Percentiles rank a stretch among this genome's conserved stretches.
phyloP scores from a whole-genome alignment of 2,888 invertebrate genomes.

The Cosmorhoe ocellata region DNA sequence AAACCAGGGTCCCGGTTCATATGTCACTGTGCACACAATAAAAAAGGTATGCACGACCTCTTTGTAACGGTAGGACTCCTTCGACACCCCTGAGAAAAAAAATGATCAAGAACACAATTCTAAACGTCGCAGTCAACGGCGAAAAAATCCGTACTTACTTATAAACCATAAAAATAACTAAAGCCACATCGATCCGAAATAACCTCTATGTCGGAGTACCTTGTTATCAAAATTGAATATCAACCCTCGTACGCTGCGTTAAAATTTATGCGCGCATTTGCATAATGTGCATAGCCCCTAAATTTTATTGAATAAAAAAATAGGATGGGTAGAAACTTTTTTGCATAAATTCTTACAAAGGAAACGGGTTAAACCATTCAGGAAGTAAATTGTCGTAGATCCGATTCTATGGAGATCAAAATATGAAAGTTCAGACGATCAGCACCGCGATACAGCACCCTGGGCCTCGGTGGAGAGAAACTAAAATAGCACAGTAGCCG shows the following conservation, averaged over 20 bases:
- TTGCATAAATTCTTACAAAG: constrained; percentile 83
- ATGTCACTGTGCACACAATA: constrained; percentile 75
- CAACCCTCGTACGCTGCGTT: constrained; percentile 50
- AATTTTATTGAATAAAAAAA: constrained; percentile 83
- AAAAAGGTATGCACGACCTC: constrained; percentile 65
- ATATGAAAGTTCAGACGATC: constrained; percentile 50
- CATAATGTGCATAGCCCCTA: constrained; percentile 83
- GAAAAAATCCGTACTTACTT: constrained; percentile 75
- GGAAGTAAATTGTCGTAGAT: constrained; percentile 78
- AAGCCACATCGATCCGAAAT: constrained; percentile 40
- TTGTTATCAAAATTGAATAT: constrained; percentile 44
- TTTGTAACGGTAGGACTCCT: constrained; percentile 71
- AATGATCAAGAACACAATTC: constrained; percentile 66
- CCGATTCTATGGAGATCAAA: constrained; percentile 52
- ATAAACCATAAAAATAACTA: constrained; percentile 61
- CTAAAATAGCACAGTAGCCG: constrained; percentile 42
- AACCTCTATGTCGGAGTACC: constrained; percentile 35
- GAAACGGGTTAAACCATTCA: constrained; percentile 81
- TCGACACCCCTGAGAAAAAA: constrained; percentile 75
- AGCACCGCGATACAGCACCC: constrained; percentile 40
- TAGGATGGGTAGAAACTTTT: constrained; percentile 83
- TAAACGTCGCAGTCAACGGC: constrained; percentile 46
- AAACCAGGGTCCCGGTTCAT: constrained; percentile 73
- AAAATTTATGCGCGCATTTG: constrained; percentile 83
- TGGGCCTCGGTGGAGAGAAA: constrained; percentile 43